Evolutionary conservation across 2,888 invertebrate species (phyloP).

Genomic region (Tetropium fuscum): DNA sequence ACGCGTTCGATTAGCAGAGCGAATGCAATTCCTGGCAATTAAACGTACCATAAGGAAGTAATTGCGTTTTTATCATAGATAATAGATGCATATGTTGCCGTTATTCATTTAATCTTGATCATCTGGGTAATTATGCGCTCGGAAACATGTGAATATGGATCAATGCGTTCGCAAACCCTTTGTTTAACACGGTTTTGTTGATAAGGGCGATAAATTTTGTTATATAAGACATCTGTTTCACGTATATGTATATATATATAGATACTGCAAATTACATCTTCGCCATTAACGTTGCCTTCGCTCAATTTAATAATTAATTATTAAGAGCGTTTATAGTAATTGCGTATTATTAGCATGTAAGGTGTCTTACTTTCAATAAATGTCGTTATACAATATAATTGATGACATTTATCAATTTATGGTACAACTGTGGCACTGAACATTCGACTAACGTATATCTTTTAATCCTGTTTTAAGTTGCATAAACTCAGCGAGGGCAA

Average conservation of each 20-base stretch:
- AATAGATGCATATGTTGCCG: constrained; percentile 7
- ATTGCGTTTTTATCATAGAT: constrained; percentile 2
- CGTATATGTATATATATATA: not conserved
- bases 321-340: constrained; percentile 2
- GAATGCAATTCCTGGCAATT: not conserved
- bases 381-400: not conserved
- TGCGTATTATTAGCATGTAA: not conserved
- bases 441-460: too few species aligned
- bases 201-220: not conserved
- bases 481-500: too few species aligned
- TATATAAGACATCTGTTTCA: constrained; percentile 8
- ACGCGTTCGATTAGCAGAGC: too few species aligned
- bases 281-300: not conserved
- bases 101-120: constrained; percentile 3
- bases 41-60: constrained; percentile 5
- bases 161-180: not conserved
- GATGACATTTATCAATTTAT: too few species aligned
- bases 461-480: too few species aligned
- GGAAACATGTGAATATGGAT: not conserved
- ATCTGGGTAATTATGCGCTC: not conserved
- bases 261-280: not conserved
- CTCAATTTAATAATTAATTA: constrained; percentile 1
- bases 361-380: not conserved
- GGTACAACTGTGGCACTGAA: too few species aligned
- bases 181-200: not conserved